A percentile compares a stretch with the other conserved stretches of the same genome.
Evolutionary conservation across 2,888 invertebrate genomes (phyloP).

Genomic region (Tupiocoris notatus): DNA sequence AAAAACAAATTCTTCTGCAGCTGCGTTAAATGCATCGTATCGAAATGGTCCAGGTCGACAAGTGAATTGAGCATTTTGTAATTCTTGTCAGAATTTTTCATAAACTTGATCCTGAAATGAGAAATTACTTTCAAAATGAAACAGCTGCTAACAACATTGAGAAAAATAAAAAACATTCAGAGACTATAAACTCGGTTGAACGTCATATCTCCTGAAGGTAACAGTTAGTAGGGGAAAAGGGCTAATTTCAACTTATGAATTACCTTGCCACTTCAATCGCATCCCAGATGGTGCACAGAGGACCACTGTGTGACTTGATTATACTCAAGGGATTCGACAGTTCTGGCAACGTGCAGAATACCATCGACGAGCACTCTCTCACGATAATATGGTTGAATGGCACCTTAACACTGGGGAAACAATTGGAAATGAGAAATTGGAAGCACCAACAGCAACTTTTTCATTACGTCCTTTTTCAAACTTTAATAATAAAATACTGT

Average conservation of each 20-base stretch:
- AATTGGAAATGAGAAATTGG: not conserved
- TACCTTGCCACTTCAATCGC: slow-evolving; percentile 52
- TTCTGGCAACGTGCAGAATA: slow-evolving; percentile 42
- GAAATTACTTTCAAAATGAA: too few relatives aligned
- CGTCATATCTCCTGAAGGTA: not conserved
- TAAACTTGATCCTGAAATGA: slow-evolving; percentile 17
- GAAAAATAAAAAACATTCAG: too few relatives aligned
- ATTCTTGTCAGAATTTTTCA: slow-evolving; percentile 21
- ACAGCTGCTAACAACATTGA: too few relatives aligned
- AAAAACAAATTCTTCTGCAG: slow-evolving; percentile 41
- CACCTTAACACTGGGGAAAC: slow-evolving; percentile 51
- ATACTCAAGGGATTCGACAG: slow-evolving; percentile 49
- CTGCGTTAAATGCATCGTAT: slow-evolving; percentile 34
- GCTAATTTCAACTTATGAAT: too few relatives aligned
- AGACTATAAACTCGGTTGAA: too few relatives aligned
- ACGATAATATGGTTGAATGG: slow-evolving; percentile 53
- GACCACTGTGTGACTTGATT: slow-evolving; percentile 45
- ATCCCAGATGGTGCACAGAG: slow-evolving; percentile 53
- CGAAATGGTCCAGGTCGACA: slow-evolving; percentile 32
- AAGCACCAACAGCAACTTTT: too few relatives aligned
- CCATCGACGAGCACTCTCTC: slow-evolving; percentile 52
- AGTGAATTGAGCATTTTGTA: not conserved
- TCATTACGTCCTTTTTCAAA: too few relatives aligned
- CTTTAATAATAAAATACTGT: too few relatives aligned
- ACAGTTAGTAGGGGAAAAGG: not conserved